phyloP scores from a whole-genome alignment of 2,888 invertebrate species.

The Agonopterix arenella region DNA sequence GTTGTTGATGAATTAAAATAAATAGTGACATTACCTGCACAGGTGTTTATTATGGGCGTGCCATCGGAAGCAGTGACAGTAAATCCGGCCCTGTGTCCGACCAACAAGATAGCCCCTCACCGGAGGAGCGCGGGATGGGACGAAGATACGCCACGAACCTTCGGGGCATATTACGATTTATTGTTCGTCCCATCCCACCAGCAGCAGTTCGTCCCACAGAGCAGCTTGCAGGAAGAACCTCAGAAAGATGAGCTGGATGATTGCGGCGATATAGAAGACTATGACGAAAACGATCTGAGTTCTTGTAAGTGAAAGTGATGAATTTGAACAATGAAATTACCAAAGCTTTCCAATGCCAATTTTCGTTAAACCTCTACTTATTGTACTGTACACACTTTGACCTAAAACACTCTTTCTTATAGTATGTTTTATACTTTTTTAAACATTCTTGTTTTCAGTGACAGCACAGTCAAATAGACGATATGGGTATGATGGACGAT shows the following conservation, averaged over 20 bases:
- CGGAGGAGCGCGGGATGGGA: slow-evolving; percentile 30
- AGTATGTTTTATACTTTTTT: neutral
- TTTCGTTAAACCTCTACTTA: too few relatives aligned
- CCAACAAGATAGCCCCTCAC: slow-evolving; percentile 66
- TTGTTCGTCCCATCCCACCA: slow-evolving; percentile 32
- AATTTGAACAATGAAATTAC: too few relatives aligned
- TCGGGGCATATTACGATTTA: slow-evolving; percentile 47
- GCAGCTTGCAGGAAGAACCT: slow-evolving; percentile 46
- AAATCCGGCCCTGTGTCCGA: slow-evolving; percentile 52
- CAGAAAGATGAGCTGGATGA: slow-evolving; percentile 54
- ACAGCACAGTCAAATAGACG: neutral
- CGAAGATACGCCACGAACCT: slow-evolving; percentile 33
- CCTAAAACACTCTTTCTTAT: too few relatives aligned
- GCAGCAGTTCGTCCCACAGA: slow-evolving; percentile 11
- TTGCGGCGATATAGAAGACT: slow-evolving; percentile 66
- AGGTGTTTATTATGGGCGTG: slow-evolving; percentile 28
- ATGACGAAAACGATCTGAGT: slow-evolving; percentile 64
- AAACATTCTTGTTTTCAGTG: neutral
- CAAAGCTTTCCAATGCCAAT: too few relatives aligned
- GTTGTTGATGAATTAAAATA: too few relatives aligned
- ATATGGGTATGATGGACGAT: neutral
- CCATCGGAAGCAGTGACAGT: slow-evolving; percentile 46
- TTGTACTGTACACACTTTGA: too few relatives aligned
- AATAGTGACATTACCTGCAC: slow-evolving; percentile 6
- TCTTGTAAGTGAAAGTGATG: slow-evolving; percentile 36